phyloP scores from a whole-genome alignment of 2,797 vertebrate species.

The Lepus townsendii region DNA sequence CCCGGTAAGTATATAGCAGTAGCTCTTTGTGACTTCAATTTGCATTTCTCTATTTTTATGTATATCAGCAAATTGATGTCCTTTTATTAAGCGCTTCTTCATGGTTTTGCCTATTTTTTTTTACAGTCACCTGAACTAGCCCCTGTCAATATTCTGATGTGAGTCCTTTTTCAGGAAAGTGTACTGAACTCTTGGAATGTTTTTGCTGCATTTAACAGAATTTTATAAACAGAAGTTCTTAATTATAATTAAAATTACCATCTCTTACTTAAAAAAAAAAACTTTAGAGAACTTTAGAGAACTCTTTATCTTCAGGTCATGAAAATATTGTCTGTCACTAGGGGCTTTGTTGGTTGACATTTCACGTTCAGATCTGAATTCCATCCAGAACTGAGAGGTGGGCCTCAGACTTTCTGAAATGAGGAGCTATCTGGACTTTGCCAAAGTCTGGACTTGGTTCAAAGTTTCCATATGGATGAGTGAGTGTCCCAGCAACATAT shows the following conservation, averaged over 20 bases:
- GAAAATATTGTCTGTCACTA: not conserved
- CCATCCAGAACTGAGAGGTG: not conserved
- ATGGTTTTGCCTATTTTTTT: not conserved
- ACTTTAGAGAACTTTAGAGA: not conserved
- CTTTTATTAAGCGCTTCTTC: not conserved
- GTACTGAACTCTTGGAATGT: not conserved
- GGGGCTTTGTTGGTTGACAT: not conserved
- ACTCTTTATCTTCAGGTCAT: not conserved
- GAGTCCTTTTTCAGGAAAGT: not conserved
- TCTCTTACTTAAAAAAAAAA: not conserved
- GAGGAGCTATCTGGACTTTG: not conserved
- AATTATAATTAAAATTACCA: not conserved
- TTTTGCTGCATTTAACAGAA: no score
- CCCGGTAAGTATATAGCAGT: not conserved
- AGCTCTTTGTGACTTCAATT: not conserved
- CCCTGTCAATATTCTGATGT: not conserved
- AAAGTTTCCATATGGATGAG: not conserved
- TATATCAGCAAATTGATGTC: not conserved
- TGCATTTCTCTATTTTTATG: not conserved
- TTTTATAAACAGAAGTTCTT: not conserved
- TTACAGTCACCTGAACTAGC: not conserved
- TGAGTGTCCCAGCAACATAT: not conserved
- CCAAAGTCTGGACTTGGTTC: not conserved
- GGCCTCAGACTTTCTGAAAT: not conserved
- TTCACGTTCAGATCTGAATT: not conserved